A percentile compares a stretch with the other conserved stretches of the same genome.
Evolutionary conservation across 1,140 invertebrate species (phyloP).

Genomic region (Atta colombica): DNA sequence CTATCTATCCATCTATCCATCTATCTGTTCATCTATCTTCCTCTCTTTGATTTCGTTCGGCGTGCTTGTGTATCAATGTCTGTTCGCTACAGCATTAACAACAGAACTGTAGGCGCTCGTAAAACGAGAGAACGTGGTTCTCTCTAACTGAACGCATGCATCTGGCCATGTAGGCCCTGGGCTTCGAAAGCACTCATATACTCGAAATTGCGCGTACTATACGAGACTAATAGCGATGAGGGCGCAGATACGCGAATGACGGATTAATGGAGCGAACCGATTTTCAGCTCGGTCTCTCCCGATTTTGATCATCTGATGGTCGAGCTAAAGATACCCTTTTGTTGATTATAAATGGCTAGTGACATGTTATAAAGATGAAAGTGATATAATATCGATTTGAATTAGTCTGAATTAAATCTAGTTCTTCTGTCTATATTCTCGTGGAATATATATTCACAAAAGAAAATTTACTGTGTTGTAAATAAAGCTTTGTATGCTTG

Average conservation of each 20-base stretch:
- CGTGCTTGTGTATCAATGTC: constrained; percentile 43
- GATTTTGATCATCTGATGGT: constrained; percentile 8
- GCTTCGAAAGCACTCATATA: neutral
- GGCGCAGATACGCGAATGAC: constrained; percentile 40
- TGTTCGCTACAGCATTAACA: constrained; percentile 47
- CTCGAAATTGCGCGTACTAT: constrained; percentile 19
- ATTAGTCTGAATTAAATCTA: neutral
- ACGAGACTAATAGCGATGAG: constrained; percentile 35
- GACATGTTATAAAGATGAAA: neutral
- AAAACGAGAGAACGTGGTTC: constrained; percentile 23
- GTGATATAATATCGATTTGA: neutral
- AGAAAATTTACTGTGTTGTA: neutral
- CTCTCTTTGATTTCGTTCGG: constrained; percentile 25
- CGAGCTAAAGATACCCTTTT: constrained; percentile 15
- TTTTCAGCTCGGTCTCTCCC: constrained; percentile 38
- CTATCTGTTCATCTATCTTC: neutral
- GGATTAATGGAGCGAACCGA: constrained; percentile 41
- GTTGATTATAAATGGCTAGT: neutral
- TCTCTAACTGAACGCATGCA: neutral
- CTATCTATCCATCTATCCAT: neutral
- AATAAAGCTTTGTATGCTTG: neutral
- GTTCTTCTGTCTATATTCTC: neutral
- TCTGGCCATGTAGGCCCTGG: constrained; percentile 12
- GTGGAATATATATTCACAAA: neutral
- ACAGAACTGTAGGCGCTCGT: constrained; percentile 38